Base-by-base conservation (phyloP, 1,140 invertebrate species). In the Zaprionus africanus region DNA sequence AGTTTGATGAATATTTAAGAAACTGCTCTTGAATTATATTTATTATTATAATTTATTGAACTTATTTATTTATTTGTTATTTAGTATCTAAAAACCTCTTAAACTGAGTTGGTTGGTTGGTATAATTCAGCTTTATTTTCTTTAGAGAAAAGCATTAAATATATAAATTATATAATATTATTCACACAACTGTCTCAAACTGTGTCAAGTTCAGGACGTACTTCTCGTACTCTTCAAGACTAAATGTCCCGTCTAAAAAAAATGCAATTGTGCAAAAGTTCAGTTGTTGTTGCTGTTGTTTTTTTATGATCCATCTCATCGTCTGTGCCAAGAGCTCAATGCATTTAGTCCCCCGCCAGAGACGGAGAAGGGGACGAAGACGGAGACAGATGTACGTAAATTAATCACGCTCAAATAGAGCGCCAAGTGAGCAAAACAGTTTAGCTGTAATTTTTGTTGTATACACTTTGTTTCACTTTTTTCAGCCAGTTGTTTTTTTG, bases 391-490 rank as follows among this genome's bases (percentile, higher is more conserved):
- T 86, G 83, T 76, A 62, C 79, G 43, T 72, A 79, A 87, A 86
- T 86, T 86, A 86, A 87, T 87, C 79, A 87, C 83, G 82, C 82
- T 87, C 83, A 87, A 86, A 82, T 87, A 82, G 82, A 86, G 79
- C 82, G 81, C 54, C 72, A 74, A 82, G 65, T 71, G 76, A 61
- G 41, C 54, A 63, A 66, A 22, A 22, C 41, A 63, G 53, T n/a
- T 58, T 31, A 31, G 24, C 17, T 66, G 11, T 19, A 34, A 61
- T 61, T 67, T 22, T 34, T 19, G 31, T 15, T 43, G 24, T 12
- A 12, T 31, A 34, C 66, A 13, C 43, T 43, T 38, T 28, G 12
- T 43, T 69, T 26, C 11, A 26, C 22, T 17, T 38, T 59, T 68
- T 19, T 19, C 31, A 13, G 19, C 36, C 51, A 24, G 19, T 12